Conservation (phyloP, 2,113 vertebrate species). For the Callithrix jacchus region DNA sequence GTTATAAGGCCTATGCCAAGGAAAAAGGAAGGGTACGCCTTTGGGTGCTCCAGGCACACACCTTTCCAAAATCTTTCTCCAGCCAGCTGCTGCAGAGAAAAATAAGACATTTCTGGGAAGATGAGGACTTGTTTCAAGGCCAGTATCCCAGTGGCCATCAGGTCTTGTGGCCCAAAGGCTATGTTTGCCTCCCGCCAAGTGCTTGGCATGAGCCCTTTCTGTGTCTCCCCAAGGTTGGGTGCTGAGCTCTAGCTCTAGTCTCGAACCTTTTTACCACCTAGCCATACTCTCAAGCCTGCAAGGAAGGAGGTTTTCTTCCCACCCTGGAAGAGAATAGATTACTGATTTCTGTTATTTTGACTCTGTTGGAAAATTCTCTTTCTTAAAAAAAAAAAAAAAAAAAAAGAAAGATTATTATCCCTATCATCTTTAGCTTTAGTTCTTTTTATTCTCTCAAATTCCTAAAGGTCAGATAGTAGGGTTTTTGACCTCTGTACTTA, state of each 20-base stretch:
- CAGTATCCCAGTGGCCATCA: neutral
- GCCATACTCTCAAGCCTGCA: neutral
- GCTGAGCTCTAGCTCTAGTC: constrained; percentile 39
- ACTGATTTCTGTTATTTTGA: constrained; percentile 61
- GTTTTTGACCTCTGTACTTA: neutral
- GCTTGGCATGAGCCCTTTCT: neutral
- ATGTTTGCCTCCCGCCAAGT: neutral
- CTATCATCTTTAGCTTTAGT: neutral
- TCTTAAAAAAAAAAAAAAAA: neutral
- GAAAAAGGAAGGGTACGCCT: constrained; percentile 17
- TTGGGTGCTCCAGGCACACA: neutral
- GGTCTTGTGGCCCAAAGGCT: neutral
- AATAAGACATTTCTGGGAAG: neutral
- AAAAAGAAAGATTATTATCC: neutral
- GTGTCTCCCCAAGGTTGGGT: constrained; percentile 12
- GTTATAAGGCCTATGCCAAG: constrained; percentile 49
- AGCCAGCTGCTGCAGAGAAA: constrained; percentile 51
- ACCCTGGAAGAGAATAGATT: constrained; percentile 52
- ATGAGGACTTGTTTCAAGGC: constrained; percentile 22
- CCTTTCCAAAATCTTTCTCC: constrained; percentile 44
- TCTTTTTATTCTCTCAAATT: neutral
- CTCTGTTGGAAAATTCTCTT: constrained; percentile 23
- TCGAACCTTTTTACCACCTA: neutral
- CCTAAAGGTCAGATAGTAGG: neutral
- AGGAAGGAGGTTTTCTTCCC: constrained; percentile 46